Conservation (phyloP, 2,113 vertebrate genomes). For the Siphamia tubifer region DNA sequence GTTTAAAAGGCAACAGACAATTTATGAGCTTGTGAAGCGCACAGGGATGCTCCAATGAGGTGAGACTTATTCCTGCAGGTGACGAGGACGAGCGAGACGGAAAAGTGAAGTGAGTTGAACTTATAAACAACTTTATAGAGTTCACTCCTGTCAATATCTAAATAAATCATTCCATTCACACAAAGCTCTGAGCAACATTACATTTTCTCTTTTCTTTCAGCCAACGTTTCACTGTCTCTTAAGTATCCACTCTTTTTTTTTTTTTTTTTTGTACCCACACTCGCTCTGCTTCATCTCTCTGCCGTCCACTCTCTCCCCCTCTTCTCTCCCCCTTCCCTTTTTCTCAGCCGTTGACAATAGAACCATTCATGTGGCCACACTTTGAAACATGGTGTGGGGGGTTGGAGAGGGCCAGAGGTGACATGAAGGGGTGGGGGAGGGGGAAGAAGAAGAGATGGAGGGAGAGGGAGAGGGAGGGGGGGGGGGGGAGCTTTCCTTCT, state of each 20-base stretch:
- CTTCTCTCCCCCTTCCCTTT: conserved; percentile 42
- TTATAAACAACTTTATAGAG: conserved; percentile 52
- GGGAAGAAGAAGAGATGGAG: not conserved
- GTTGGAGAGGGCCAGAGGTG: conserved; percentile 75
- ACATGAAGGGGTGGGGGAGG: conserved; percentile 43
- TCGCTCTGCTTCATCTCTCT: conserved; percentile 36
- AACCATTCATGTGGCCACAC: conserved; percentile 79
- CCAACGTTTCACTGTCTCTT: conserved; percentile 9
- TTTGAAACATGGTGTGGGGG: conserved; percentile 76
- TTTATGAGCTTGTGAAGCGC: conserved; percentile 3
- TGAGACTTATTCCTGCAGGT: not conserved
- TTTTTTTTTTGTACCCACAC: not conserved
- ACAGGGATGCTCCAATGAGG: not conserved
- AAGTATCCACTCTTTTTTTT: not conserved
- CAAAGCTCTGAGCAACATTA: conserved; percentile 38
- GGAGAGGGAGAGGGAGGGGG: not conserved
- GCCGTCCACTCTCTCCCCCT: conserved; percentile 30
- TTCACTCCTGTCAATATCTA: conserved; percentile 50
- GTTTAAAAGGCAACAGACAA: not conserved
- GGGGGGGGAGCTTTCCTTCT: conserved; percentile 23
- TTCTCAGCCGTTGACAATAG: conserved; percentile 74
- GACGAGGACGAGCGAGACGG: conserved; percentile 4
- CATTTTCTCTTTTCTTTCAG: conserved; percentile 38
- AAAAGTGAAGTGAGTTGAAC: conserved; percentile 26
- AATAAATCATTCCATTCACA: conserved; percentile 62